phyloP scores from a whole-genome alignment of 2,113 vertebrate genomes.

The Fukomys damarensis region DNA sequence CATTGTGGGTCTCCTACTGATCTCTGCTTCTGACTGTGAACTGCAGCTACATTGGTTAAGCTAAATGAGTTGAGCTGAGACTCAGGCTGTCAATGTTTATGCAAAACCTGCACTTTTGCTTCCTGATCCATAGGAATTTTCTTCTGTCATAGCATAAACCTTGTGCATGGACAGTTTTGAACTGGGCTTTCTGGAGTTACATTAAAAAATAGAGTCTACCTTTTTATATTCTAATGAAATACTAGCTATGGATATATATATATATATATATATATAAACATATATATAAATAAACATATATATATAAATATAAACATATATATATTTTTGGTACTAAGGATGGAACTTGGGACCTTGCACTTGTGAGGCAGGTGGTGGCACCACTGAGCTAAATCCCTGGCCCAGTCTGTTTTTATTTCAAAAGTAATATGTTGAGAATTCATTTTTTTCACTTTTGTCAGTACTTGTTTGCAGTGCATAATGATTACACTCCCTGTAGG shows the following conservation, averaged over 20 bases:
- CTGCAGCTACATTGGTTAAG: neutral
- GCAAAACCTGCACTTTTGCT: neutral
- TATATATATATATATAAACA: no score
- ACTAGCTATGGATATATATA: neutral
- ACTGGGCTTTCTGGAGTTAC: neutral
- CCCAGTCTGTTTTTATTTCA: conserved; percentile 8
- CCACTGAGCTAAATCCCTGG: no score
- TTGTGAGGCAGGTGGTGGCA: no score
- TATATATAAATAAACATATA: no score
- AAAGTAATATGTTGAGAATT: neutral
- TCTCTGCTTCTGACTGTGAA: conserved; percentile 33
- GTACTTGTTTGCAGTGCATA: neutral
- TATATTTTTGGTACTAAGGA: no score
- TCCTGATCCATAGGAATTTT: neutral
- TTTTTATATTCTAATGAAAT: neutral
- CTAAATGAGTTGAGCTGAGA: conserved; percentile 52
- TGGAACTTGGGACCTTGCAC: no score
- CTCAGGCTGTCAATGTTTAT: neutral
- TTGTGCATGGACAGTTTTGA: neutral
- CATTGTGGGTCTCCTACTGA: neutral
- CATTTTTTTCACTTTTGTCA: neutral
- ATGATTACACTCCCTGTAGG: neutral
- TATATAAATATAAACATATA: no score
- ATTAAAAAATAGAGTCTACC: neutral
- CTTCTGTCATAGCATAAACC: neutral